Conservation (phyloP, 2,113 vertebrate genomes). For the Petaurus breviceps region DNA sequence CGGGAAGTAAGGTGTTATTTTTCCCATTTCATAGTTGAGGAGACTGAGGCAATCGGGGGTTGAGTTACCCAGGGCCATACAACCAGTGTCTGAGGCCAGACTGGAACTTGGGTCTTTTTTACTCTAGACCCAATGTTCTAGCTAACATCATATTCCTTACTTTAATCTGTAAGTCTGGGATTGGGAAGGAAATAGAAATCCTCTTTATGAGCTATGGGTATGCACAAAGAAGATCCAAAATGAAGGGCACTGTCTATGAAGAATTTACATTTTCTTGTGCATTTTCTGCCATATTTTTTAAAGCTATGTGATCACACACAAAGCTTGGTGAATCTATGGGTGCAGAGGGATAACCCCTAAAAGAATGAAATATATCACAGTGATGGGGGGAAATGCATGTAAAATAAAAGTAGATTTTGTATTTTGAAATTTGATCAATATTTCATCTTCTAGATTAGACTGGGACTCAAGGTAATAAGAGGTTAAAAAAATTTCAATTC, state of each 20-base stretch:
- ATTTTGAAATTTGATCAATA: background rate
- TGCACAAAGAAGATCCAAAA: background rate
- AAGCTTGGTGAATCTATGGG: background rate
- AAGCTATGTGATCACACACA: background rate
- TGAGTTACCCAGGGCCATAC: background rate
- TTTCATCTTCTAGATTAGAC: background rate
- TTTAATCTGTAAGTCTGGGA: background rate
- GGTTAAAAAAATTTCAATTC: background rate
- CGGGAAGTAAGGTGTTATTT: no score
- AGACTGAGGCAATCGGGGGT: background rate
- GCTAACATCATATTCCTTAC: background rate
- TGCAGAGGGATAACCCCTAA: background rate
- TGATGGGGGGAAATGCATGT: background rate
- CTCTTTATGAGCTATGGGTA: background rate
- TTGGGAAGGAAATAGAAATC: background rate
- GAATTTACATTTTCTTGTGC: background rate
- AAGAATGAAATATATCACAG: background rate
- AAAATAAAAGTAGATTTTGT: background rate
- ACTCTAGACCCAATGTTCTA: background rate
- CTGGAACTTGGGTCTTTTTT: background rate
- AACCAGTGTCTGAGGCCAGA: background rate
- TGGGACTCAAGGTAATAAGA: background rate
- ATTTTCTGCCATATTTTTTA: background rate
- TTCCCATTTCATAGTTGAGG: no score
- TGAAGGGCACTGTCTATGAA: background rate